Evolutionary conservation across 2,888 invertebrate genomes (phyloP), one percentile per base, ranked within the genome.

Genomic region (Drosophila prostipennis): DNA sequence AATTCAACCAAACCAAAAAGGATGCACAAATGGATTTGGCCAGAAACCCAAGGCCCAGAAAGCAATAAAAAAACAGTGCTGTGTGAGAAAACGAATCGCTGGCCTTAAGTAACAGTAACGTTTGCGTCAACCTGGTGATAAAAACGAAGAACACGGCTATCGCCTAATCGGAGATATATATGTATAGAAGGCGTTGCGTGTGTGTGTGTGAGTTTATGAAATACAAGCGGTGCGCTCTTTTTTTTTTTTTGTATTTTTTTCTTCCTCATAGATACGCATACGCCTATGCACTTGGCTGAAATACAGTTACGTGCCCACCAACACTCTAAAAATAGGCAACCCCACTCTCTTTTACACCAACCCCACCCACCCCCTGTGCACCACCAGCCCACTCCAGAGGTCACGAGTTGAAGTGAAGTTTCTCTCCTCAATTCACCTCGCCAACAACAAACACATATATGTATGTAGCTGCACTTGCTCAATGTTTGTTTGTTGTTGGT

Each of bases 381-480:
- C 40, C 54, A 43, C 40, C 54, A 43, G 26, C 26, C 26, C 56
- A 39, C 48, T 49, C 19, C 40, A 82, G 82, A 82, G 85, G 82
- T 82, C 82, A 82, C 82, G 82, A 82, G 82, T 82, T 78, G 78
- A 70, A 71, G 71, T 77, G 78, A 70, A 71, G 71, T 70, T 71
- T 51, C 39, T 51, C 43, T 34, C 49, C 16, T 11, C 32, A 16
- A 16, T 14, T 48, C 6, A 48, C 11, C 34, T 34, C 34, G 26
- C 6, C 26, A 26, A 6, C 26, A 26, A 26, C 26, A 46, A 14
- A 46, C 8, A 7, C 6, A 29, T 39, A 40, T 2, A 19, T 2
- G 1, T 2, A 45, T 7, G 16, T 39, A 43, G 36, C 42, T 69
- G 69, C 53, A 52, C 40, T 59, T 70, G 59, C 57, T 43, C 52